These are phyloP conservation scores for Semaprochilodus insignis DNA, from an alignment of 2,797 vertebrate genomes.

Conservation along the genomic window DNA sequence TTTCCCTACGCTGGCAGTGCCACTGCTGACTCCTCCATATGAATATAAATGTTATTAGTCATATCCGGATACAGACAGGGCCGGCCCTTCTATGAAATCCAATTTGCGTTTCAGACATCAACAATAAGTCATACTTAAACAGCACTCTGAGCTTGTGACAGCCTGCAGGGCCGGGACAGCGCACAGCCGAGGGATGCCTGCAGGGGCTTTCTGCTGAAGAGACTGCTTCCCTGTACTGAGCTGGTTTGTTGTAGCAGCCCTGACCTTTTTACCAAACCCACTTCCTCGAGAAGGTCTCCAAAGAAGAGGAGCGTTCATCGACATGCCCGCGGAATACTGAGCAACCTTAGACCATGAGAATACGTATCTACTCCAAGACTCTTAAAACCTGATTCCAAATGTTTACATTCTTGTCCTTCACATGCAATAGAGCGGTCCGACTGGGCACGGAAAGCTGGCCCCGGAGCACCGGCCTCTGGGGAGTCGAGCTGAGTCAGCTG, in stretches of 20 bases:
- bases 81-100: background rate
- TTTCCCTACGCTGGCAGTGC: background rate
- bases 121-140: background rate
- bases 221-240: background rate
- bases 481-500: constrained; percentile 14
- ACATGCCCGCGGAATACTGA: background rate
- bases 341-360: background rate
- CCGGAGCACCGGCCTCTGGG: background rate
- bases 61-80: background rate
- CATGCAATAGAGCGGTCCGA: background rate
- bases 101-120: background rate
- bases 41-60: background rate
- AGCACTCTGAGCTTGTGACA: background rate
- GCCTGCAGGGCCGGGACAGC: background rate
- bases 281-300: background rate
- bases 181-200: no score
- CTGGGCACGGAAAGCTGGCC: constrained; percentile 9
- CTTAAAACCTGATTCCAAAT: no score
- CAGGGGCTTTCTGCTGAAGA: background rate
- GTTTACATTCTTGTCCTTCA: background rate
- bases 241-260: no score
- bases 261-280: background rate
- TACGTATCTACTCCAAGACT: no score
- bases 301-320: no score
- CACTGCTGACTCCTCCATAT: background rate